Conservation (phyloP, 92 coral and sea anemone genomes). For the Pocillopora grandis region DNA sequence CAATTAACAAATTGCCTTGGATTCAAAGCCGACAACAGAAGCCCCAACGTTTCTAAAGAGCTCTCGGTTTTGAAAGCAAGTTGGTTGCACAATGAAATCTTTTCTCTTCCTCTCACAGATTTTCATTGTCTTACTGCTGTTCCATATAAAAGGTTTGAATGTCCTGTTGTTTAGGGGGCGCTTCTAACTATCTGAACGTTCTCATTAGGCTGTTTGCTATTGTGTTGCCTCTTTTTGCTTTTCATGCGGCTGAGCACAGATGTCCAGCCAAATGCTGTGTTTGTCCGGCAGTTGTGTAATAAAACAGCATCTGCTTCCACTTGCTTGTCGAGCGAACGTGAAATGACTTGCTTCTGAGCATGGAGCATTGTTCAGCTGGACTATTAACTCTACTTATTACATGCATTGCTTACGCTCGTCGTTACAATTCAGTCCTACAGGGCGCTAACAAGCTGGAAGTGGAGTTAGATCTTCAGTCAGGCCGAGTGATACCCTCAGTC, state of each 20-base stretch:
- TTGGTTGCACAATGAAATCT: constrained; percentile 17
- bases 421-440: constrained; percentile 55
- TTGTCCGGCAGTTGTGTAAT: not conserved
- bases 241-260: constrained; percentile 10
- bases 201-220: not conserved
- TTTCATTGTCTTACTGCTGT: constrained; percentile 36
- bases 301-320: not conserved
- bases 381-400: not conserved
- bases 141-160: constrained; percentile 52
- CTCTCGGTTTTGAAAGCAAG: not conserved
- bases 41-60: not conserved
- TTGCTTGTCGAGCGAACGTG: constrained; percentile 1
- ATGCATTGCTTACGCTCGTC: not conserved
- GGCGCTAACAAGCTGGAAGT: constrained; percentile 56
- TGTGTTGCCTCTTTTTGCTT: not conserved
- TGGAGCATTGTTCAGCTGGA: not conserved
- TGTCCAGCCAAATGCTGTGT: not conserved
- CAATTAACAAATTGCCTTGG: constrained; percentile 38
- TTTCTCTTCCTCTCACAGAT: constrained; percentile 16
- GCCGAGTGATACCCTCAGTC: constrained; percentile 36
- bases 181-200: constrained; percentile 3
- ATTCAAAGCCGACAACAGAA: constrained; percentile 18
- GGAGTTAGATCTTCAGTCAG: constrained; percentile 67
- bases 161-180: constrained; percentile 8
- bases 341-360: not conserved